Evolutionary conservation across 2,888 invertebrate genomes (phyloP), one percentile per base, ranked within the genome.

Genomic region (Tenthredo mesomela): DNA sequence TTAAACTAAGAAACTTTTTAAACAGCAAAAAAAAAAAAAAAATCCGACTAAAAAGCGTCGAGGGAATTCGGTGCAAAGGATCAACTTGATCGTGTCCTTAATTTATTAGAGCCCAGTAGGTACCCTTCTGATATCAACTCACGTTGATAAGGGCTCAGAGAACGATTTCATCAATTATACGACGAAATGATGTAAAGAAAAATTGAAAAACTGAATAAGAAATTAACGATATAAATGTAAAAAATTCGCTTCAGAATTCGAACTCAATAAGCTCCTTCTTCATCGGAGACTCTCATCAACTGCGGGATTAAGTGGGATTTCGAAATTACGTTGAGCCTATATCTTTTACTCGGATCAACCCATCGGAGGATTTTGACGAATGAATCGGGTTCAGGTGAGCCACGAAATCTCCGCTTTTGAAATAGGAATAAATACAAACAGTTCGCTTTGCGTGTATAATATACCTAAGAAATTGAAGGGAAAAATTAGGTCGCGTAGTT

Each of bases 301-400:
- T 12, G n/a, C n/a, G 18, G 67, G 67, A 33, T 67, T 67, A 67
- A 67, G 21, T 12, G 1, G 21, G 43, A 73, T 12, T 43, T 43
- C 21, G 43, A 10, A 43, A 73, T 73, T 43, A 73, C 2, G 43
- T 21, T 25, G 18, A 33, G 33, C 71, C n/a, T 5, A 15, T 37
- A 73, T 73, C 71, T 73, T 15, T 73, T 21, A n/a, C 29, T 43
- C 10, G n/a, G 43, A 73, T 43, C 43, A 43, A 73, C 10, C 71
- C 12, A 40, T 71, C 21, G 2, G 40, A n/a, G 40, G 37, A 73
- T 73, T 73, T 70, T 43, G 40, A 43, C 40, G 4, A 73, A 40
- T 73, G 71, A 43, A 71, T 43, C 40, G 15, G 40, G 43, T 10
- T 40, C 71, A 71, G 21, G 37, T 37, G 18, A 2, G 50, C 50